Conservation (phyloP, 2,797 vertebrate species). For the Pogonophryne albipinna region DNA sequence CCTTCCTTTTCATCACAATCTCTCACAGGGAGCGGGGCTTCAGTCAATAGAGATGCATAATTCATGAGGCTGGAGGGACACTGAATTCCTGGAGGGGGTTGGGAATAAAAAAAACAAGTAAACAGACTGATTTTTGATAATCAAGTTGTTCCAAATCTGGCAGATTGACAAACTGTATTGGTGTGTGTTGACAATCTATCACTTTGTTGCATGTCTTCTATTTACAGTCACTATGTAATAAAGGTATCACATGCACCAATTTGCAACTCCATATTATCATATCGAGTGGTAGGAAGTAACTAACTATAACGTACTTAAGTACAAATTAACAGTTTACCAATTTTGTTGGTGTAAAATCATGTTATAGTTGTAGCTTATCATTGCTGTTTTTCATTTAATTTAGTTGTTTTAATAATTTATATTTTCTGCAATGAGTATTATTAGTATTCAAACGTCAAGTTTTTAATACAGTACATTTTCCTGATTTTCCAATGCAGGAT, state of each 20-base stretch:
- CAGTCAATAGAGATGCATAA: slow-evolving; percentile 7
- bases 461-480: too few relatives aligned
- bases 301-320: too few relatives aligned
- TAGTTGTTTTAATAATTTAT: too few relatives aligned
- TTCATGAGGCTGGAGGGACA: background rate
- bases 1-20: slow-evolving; percentile 46
- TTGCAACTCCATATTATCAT: background rate
- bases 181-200: background rate
- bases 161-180: background rate
- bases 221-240: background rate
- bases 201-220: background rate
- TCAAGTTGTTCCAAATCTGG: background rate
- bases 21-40: slow-evolving; percentile 2
- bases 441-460: too few relatives aligned
- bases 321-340: too few relatives aligned
- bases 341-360: too few relatives aligned
- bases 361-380: too few relatives aligned
- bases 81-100: slow-evolving; percentile 6
- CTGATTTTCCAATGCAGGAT: too few relatives aligned
- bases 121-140: background rate
- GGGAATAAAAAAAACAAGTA: background rate
- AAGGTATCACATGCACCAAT: background rate
- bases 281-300: too few relatives aligned
- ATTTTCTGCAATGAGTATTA: too few relatives aligned
- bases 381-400: too few relatives aligned